Base-by-base conservation (phyloP, 1,140 invertebrate species). In the Planococcus citri region DNA sequence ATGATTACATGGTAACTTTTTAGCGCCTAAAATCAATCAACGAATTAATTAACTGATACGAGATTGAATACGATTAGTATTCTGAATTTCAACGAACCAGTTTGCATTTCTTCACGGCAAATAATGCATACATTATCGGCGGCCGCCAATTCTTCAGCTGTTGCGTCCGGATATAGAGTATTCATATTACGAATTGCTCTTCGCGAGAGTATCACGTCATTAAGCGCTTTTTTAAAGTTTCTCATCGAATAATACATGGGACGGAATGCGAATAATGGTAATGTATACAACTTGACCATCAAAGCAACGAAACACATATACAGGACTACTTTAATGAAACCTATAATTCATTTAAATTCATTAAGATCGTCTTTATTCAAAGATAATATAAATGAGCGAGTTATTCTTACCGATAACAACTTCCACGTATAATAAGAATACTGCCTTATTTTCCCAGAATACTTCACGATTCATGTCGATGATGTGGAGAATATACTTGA, bases 71-170 rank as follows among this genome's bases (percentile, higher is more conserved):
- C n/a, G n/a, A n/a, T n/a, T n/a, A n/a, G n/a, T n/a, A n/a, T n/a
- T n/a, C n/a, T 51, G 41, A 51, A 51, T 51, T 14, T 14, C 14
- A 9, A 22, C 20, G 10, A 73, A 85, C 84, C 83, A 70, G 82
- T 82, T 51, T 83, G 79, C 92, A 95, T 95, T 78, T 95, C 90
- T 80, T 95, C 95, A 69, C 95, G 84, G 77, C 97, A 99, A 75
- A 99, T 99, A 74, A 99, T 99, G 79, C 97, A 99, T 60, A 98
- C 96, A 79, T 97, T 97, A 79, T 99, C 97, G 4, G 91, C 92
- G 37, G 89, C 87, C n/a, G 87, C 86, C 22, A 98, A 80, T 79
- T 99, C 96, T 77, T 96, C 95, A 3, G 87, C 80, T 1, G 95
- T 97, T 4, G 95, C 96, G 81, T 98, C 91, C 1, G 96, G 95